A percentile compares a stretch with the other conserved stretches of the same genome.
Evolutionary conservation across 1,140 invertebrate genomes (phyloP).

Genomic region (Trachymyrmex cornetzi): DNA sequence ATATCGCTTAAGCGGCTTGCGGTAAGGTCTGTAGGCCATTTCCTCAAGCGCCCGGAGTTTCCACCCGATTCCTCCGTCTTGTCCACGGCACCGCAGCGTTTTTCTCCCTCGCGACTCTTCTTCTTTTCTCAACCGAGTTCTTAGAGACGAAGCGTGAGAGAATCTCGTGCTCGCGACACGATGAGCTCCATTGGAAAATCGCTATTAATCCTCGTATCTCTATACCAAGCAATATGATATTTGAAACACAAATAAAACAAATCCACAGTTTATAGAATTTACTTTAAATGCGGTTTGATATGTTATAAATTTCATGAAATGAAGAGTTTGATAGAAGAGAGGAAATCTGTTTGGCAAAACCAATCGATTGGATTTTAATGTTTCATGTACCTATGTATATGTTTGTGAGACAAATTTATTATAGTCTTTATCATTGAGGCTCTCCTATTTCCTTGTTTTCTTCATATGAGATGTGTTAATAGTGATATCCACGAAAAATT

Average conservation of each 20-base stretch:
- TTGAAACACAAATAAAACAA: not conserved
- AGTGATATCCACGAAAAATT: slow-evolving; percentile 36
- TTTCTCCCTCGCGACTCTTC: slow-evolving; percentile 13
- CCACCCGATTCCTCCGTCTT: slow-evolving; percentile 28
- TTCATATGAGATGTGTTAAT: not conserved
- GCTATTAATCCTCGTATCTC: not conserved
- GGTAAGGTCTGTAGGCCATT: slow-evolving; percentile 74
- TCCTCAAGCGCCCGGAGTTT: slow-evolving; percentile 54
- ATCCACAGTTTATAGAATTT: not conserved
- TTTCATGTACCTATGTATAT: not conserved
- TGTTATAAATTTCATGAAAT: not conserved
- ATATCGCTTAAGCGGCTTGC: slow-evolving; percentile 68
- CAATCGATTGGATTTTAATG: slow-evolving; percentile 5
- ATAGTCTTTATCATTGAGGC: not conserved
- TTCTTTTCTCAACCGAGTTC: slow-evolving; percentile 10
- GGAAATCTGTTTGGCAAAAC: not conserved
- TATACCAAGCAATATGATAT: not conserved
- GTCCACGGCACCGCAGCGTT: not conserved
- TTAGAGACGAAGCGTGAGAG: not conserved
- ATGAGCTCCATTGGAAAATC: slow-evolving; percentile 11
- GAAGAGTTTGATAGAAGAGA: not conserved
- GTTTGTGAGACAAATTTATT: slow-evolving; percentile 1
- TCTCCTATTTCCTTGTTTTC: not conserved
- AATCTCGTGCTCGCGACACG: not conserved
- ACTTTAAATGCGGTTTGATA: not conserved